Base-by-base conservation (phyloP, 2,888 invertebrate genomes). In the Helicoverpa assulta region DNA sequence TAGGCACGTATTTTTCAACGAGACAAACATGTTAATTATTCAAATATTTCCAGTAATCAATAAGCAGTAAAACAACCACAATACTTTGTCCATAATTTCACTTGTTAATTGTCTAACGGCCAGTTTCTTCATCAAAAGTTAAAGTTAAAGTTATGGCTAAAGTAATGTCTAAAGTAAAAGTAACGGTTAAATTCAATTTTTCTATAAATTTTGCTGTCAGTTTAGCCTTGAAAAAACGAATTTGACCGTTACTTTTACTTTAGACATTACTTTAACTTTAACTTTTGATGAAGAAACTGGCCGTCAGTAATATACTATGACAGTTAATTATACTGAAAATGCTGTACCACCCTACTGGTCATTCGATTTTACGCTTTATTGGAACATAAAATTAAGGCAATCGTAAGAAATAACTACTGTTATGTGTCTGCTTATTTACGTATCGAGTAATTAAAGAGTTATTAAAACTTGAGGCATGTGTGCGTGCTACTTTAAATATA, bases 311-410 rank as follows among this genome's bases (percentile, higher is more conserved):
- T 73, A 81, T 63, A 74, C 81, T 67, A 73, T 70, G 74, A 68
- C 82, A 82, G 70, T n/a, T 57, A 61, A 69, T 76, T 63, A 21
- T 21, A 67, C 52, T 63, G 37, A 56, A 77, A 47, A 69, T 16
- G 53, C 47, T 47, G 19, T n/a, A 62, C 66, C 66, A 40, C 52
- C 66, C 26, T 65, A 70, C 69, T 73, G 64, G 47, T 57, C 62
- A 67, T 66, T 61, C 71, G 40, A 70, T 83, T 83, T 69, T 61
- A 69, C 75, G 81, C 82, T 83, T 78, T 82, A 78, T 10, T 81
- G 63, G 73, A 81, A 81, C 75, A 70, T 75, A 43, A 81, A 83
- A 82, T 81, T 75, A 66, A 73, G 33, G 47, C 55, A 62, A 68
- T 66, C 64, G 55, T 73, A 72, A 80, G 58, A 76, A 58, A 29